Base-by-base conservation (phyloP, 1,140 invertebrate species). In the Dinoponera quadriceps region DNA sequence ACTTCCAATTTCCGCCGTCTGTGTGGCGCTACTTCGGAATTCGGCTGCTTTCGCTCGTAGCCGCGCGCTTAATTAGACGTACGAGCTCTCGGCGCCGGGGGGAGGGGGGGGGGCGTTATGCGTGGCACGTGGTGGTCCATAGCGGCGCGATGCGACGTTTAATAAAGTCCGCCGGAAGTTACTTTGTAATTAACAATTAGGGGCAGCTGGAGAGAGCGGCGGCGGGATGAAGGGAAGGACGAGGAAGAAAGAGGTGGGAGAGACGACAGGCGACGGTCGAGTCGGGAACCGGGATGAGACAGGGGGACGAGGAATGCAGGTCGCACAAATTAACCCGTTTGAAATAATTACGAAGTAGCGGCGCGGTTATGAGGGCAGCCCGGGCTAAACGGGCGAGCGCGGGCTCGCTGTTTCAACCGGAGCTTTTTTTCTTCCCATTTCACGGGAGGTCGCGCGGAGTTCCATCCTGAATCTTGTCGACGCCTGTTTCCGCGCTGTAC, bases 161-260 rank as follows among this genome's bases (percentile, higher is more conserved):
- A 87, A 88, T 86, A 85, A 83, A 44, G 51, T 73, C 38, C 13
- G 55, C 14, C 71, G 62, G 49, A 71, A 80, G 82, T 87, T 89
- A 83, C 84, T 87, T 85, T 75, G 83, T 73, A 87, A 89, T 89
- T 87, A 89, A 89, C 81, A 80, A 87, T 89, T 82, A 85, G 71
- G 72, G 55, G 57, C 82, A 84, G 62, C 22, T n/a, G 16, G 51
- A 22, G 22, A 18, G n/a, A 16, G 20, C 16, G 27, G 57, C 18
- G 51, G 20, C 14, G 29, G 11, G 25, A 55, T 38, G 51, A 69
- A 33, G 33, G 7, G 33, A 33, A 7, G 7, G 33, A 33, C 2
- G 7, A 7, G 7, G 33, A 33, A 7, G 7, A 7, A 33, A 7
- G 7, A 7, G 7, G 33, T 3, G 33, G 7, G 33, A 33, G 33